Conservation (phyloP, 2,113 vertebrate species). For the Tonatia bakeri region DNA sequence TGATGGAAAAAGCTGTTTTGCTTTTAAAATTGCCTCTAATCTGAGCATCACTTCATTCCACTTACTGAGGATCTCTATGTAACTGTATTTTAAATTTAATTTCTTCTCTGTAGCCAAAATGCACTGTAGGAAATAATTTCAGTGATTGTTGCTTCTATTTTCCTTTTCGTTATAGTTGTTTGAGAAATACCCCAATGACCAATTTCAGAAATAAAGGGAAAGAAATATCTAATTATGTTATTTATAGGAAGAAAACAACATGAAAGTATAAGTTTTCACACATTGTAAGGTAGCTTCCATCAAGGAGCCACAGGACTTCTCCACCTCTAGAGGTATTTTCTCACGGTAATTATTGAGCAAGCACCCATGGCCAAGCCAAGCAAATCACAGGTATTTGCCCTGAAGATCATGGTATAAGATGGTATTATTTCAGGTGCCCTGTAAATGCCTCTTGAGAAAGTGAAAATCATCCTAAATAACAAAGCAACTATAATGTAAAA, state of each 20-base stretch:
- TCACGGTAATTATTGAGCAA: background rate
- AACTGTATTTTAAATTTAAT: background rate
- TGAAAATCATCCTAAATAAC: background rate
- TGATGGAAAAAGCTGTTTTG: background rate
- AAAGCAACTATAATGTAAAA: background rate
- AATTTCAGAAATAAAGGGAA: background rate
- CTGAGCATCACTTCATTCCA: background rate
- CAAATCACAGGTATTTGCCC: background rate
- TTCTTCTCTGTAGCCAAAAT: constrained; percentile 18
- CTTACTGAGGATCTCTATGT: background rate
- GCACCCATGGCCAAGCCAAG: background rate
- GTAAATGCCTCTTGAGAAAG: background rate
- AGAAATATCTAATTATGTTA: background rate
- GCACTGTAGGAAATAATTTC: background rate
- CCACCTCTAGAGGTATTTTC: background rate
- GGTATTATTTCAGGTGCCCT: background rate
- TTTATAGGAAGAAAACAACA: background rate
- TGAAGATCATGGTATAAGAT: background rate
- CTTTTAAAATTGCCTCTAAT: background rate
- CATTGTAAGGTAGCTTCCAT: background rate
- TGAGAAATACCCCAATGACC: background rate
- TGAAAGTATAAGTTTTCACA: background rate
- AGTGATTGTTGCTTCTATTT: background rate
- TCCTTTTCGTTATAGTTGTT: background rate
- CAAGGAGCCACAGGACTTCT: background rate